Base-by-base conservation (phyloP, 37 sponge, comb jelly and placozoan species). In the Beroe forskalii region DNA sequence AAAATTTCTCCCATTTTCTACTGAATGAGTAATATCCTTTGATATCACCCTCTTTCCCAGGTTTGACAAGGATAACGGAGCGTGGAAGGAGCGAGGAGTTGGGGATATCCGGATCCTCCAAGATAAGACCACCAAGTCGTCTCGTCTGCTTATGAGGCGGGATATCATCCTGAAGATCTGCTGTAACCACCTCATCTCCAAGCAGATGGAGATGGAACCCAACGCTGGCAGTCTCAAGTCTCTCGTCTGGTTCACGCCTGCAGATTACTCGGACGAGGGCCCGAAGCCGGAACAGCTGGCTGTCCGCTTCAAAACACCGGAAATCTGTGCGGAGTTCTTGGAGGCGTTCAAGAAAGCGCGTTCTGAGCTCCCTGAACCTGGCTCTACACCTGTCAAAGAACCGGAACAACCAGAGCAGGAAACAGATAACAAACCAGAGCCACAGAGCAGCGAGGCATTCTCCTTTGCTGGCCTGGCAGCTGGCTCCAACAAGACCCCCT, bases 31-130 rank as follows among this genome's bases (percentile, higher is more conserved):
- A n/a, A n/a, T n/a, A n/a, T n/a, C n/a, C n/a, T n/a, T n/a, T n/a
- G n/a, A n/a, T n/a, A n/a, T n/a, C 55, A 17, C 55, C 55, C 55
- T 48, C 12, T 28, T 38, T 30, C n/a, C 55, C 55, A 94, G 96
- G 32, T 97, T 93, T 90, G 94, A 93, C 69, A 40, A 62, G 17
- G 83, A 38, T 4, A 35, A 60, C 9, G 91, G 91, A 31, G 90
- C 91, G 61, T 96, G 97, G 97, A 96, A 96, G 66, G 97, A 96
- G 62, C 90, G 97, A 42, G 97, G 97, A 4, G 67, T 93, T 41
- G 97, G 97, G 22, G 93, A 93, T 43, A 93, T 97, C 33, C 96
- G 95, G 91, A 93, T 97, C 17, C 67, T 95, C 8, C 92, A 67
- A 36, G 91, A 94, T 76, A 90, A 89, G n/a, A 0, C 28, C 22